These are phyloP conservation scores for Catalaphyllia jardinei DNA, from an alignment of 64 coral and sea anemone species.

Conservation along the genomic window DNA sequence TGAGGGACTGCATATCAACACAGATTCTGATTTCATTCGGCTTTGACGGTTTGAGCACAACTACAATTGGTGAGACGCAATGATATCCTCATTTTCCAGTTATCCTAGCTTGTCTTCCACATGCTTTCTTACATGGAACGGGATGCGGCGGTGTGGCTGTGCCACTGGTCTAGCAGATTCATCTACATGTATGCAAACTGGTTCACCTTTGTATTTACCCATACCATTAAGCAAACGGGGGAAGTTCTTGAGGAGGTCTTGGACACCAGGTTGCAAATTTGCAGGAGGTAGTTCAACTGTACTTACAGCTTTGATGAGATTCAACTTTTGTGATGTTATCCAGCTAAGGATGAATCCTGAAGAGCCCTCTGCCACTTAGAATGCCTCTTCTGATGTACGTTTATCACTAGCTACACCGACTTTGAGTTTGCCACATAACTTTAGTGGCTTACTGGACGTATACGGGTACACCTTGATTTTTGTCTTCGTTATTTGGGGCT, in stretches of 20 bases:
- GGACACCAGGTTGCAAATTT: no score
- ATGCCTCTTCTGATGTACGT: slow-evolving; percentile 33
- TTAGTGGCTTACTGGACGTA: slow-evolving; percentile 30
- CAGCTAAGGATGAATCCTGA: slow-evolving; percentile 55
- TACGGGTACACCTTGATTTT: slow-evolving; percentile 55
- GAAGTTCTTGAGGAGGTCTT: no score
- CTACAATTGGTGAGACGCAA: slow-evolving; percentile 68
- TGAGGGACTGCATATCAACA: slow-evolving; percentile 47
- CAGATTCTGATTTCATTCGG: slow-evolving; percentile 64
- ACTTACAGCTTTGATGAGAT: slow-evolving; percentile 68
- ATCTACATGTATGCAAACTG: no score
- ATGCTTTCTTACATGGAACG: no score
- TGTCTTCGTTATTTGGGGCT: slow-evolving; percentile 46
- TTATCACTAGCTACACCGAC: slow-evolving; percentile 10
- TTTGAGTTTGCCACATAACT: slow-evolving; percentile 48
- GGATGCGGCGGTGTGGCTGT: no score
- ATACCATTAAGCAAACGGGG: no score
- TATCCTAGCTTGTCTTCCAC: no score
- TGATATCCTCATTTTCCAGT: no score
- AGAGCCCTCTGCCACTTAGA: slow-evolving; percentile 56
- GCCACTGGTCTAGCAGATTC: no score
- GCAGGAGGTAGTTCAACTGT: slow-evolving; percentile 42
- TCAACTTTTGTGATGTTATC: slow-evolving; percentile 46
- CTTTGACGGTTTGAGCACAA: slow-evolving; percentile 57
- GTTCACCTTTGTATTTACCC: no score